These are phyloP conservation scores for Mobula hypostoma DNA, from an alignment of 2,113 vertebrate genomes.

Conservation along the genomic window DNA sequence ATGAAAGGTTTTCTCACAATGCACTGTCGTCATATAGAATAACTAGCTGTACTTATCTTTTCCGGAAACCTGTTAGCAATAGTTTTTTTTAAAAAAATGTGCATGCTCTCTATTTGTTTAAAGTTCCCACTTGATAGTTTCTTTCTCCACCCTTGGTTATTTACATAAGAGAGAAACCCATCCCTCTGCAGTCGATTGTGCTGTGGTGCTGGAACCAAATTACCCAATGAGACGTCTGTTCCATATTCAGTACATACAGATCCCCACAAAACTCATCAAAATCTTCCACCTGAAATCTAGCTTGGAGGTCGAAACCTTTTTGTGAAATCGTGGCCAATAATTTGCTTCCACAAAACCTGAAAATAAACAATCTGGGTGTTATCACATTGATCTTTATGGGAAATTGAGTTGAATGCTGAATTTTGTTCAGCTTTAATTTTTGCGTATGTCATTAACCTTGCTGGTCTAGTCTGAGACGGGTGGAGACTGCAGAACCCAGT, in stretches of 20 bases:
- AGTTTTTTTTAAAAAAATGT: neutral
- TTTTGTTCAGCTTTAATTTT: neutral
- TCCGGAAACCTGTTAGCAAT: too few species aligned
- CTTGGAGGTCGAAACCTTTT: neutral
- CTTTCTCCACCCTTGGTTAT: neutral
- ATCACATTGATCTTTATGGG: too few species aligned
- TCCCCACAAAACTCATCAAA: neutral
- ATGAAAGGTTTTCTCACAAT: too few species aligned
- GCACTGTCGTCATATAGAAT: too few species aligned
- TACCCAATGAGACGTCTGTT: neutral
- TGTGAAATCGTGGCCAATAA: too few species aligned
- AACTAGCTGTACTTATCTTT: too few species aligned
- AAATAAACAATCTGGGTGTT: too few species aligned
- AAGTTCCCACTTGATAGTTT: neutral
- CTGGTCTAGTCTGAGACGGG: neutral
- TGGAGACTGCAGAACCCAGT: neutral
- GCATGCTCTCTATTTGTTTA: neutral
- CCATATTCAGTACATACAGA: neutral
- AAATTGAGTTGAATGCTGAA: neutral
- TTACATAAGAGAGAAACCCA: neutral
- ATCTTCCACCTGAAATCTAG: neutral
- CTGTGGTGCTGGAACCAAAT: neutral
- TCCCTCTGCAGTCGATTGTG: neutral
- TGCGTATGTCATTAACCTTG: neutral
- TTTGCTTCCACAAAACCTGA: too few species aligned